Evolutionary conservation across 2,113 vertebrate genomes (phyloP).

Genomic region (Corvus moneduloides): DNA sequence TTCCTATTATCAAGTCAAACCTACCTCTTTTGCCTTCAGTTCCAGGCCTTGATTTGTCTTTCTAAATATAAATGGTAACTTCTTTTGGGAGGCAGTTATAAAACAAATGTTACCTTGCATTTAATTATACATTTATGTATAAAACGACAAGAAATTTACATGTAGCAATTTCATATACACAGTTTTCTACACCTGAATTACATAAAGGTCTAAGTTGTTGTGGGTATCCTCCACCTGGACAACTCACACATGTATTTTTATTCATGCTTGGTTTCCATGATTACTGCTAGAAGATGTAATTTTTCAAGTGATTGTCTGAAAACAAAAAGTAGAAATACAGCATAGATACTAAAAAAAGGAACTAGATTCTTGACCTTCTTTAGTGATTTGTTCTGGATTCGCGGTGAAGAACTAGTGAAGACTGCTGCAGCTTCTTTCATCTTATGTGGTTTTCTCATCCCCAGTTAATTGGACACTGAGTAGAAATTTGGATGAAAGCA

Average conservation of each 20-base stretch:
- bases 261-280: background rate
- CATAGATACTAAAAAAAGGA: background rate
- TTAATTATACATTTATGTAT: background rate
- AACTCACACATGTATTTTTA: background rate
- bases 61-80: background rate
- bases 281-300: background rate
- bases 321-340: background rate
- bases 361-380: background rate
- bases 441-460: background rate
- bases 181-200: background rate
- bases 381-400: background rate
- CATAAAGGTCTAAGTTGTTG: background rate
- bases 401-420: background rate
- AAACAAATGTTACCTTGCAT: background rate
- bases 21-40: background rate
- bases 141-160: background rate
- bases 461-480: background rate
- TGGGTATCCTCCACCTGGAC: background rate
- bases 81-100: background rate
- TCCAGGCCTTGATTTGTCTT: background rate
- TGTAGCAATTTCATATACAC: background rate
- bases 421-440: background rate
- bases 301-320: background rate
- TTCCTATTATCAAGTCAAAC: background rate
- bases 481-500: background rate